Percentiles rank a stretch among this genome's conserved stretches.
Conservation (phyloP, 2,888 invertebrate genomes). For the Cactoblastis cactorum region DNA sequence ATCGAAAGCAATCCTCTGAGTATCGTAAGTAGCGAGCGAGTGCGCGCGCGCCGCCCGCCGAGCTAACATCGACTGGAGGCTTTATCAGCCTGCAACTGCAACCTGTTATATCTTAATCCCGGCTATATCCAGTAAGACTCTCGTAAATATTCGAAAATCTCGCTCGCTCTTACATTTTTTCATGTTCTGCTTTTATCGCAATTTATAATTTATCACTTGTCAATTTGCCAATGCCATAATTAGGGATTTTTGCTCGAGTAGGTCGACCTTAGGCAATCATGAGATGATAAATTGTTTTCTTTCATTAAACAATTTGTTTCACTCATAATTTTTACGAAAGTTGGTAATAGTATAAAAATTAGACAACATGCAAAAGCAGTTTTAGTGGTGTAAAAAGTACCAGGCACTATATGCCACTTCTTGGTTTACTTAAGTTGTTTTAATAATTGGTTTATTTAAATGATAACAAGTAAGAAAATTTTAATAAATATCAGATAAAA, state of each 20-base stretch:
- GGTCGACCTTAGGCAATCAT: neutral
- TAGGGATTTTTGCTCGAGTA: neutral
- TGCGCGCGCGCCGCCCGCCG: constrained; percentile 70
- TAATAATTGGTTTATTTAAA: neutral
- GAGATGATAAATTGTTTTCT: constrained; percentile 5
- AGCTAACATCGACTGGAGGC: constrained; percentile 69
- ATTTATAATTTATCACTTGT: constrained; percentile 2
- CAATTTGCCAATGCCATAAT: neutral
- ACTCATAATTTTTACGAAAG: neutral
- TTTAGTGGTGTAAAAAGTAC: no score
- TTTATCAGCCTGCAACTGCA: constrained; percentile 64
- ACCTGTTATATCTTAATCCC: constrained; percentile 68
- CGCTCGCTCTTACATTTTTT: constrained; percentile 14
- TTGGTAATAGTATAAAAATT: neutral
- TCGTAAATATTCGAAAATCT: constrained; percentile 51
- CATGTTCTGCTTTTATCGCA: neutral
- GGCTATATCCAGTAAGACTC: constrained; percentile 53
- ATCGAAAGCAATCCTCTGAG: constrained; percentile 27
- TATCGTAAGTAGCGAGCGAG: constrained; percentile 27
- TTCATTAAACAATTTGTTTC: neutral
- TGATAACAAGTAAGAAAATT: neutral
- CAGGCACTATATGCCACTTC: no score
- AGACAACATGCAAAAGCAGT: no score
- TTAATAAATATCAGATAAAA: constrained; percentile 7
- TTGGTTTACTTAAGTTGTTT: no score